Evolutionary conservation across 2,113 vertebrate genomes (phyloP).

Genomic region (Misgurnus mizolepis): DNA sequence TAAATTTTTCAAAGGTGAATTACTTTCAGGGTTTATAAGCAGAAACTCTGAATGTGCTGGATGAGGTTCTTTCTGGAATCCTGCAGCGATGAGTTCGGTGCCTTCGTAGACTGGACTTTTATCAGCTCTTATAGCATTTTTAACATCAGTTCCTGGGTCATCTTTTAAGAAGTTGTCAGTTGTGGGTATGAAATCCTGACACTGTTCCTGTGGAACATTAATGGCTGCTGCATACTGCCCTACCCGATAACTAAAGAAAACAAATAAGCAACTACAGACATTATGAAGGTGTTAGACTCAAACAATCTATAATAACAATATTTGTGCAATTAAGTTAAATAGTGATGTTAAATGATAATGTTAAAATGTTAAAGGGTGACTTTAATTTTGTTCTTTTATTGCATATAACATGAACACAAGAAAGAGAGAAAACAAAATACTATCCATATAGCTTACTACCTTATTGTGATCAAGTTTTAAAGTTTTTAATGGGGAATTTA

Average conservation of each 20-base stretch:
- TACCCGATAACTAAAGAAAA: neutral
- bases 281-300: no score
- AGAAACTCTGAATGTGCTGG: conserved; percentile 14
- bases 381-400: no score
- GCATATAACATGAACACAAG: no score
- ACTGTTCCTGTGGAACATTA: neutral
- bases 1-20: neutral
- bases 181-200: fast-evolving
- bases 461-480: no score
- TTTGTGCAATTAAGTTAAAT: no score
- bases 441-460: no score
- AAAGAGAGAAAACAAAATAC: no score
- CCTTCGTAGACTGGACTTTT: neutral
- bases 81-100: neutral
- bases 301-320: no score
- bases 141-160: fast-evolving
- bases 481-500: no score
- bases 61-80: fast-evolving
- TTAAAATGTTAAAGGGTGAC: no score
- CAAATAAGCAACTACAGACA: no score
- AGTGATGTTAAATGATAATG: no score
- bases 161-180: neutral
- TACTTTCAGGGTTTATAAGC: neutral
- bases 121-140: fast-evolving
- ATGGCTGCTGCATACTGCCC: conserved; percentile 17